Evolutionary conservation across 2,888 invertebrate genomes (phyloP), one percentile per base, ranked within the genome.

Genomic region (Lithophane ornitopus): DNA sequence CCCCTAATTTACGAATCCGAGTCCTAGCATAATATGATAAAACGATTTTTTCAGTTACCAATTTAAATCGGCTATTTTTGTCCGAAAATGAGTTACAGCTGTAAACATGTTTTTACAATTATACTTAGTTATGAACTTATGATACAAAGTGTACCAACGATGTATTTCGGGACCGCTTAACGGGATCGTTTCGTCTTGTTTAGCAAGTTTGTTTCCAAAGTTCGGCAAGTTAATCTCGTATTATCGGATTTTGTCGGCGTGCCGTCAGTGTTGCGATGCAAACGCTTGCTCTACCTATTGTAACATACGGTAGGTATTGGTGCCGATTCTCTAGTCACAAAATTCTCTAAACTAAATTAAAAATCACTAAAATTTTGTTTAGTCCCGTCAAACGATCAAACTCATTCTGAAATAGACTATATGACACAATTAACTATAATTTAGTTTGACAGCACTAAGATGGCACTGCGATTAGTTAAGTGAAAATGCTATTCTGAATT

Each of bases 21-120:
- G 26, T 61, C 3, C 26, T 12, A n/a, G 11, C 22, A 58, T 58
- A 75, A 75, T 11, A 28, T 3, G 28, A 62, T 22, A 62, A 62
- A 69, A 39, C 28, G 4, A 39, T 14, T 54, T 78, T 65, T 41
- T 26, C 28, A 16, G n/a, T 26, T 22, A 66, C 41, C 39, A 28
- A 69, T 44, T 39, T 34, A 26, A n/a, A 59, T 61, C 11, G 14
- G n/a, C 8, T 52, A 44, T 66, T 75, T 74, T 39, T 61, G 26
- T 3, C 7, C 12, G 9, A 46, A 63, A 56, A 54, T 49, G 3
- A 22, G 39, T 68, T 41, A 41, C 4, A 22, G 0, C 0, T 28
- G 19, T 34, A 63, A 75, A 26, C 12, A 52, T n/a, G 16, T 52
- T 63, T 19, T 26, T 12, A 75, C n/a, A 76, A 54, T 76, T 54